phyloP scores from a whole-genome alignment of 2,797 vertebrate genomes.

The Anguilla obscura region DNA sequence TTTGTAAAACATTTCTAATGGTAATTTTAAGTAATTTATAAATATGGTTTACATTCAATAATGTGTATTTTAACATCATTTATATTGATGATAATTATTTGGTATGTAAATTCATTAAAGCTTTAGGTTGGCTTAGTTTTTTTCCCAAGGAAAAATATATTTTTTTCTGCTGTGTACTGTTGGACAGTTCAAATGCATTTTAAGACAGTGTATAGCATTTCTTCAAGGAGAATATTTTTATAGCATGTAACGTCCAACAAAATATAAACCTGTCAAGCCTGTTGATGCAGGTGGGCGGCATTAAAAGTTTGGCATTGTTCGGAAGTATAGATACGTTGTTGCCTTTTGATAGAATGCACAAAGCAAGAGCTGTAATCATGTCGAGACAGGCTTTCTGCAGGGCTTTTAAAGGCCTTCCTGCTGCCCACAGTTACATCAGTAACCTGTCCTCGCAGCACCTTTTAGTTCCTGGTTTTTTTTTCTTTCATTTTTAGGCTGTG shows the following conservation, averaged over 20 bases:
- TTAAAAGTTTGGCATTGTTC: neutral
- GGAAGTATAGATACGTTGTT: slow-evolving; percentile 13
- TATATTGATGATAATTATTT: neutral
- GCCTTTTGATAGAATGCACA: neutral
- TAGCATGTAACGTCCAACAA: neutral
- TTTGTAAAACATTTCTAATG: neutral
- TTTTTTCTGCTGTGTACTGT: neutral
- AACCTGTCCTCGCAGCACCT: neutral
- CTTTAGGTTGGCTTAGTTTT: neutral
- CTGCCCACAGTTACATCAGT: neutral
- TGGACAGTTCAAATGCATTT: neutral
- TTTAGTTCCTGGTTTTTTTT: neutral
- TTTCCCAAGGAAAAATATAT: neutral
- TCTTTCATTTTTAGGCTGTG: neutral
- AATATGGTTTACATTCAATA: neutral
- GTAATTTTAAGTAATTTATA: neutral
- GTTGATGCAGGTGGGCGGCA: neutral
- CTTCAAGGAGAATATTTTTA: neutral
- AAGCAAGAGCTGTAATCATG: slow-evolving; percentile 8
- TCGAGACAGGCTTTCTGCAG: neutral
- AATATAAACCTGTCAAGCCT: neutral
- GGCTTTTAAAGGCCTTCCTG: neutral
- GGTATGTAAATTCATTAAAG: neutral
- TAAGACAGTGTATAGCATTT: neutral
- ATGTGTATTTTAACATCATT: neutral